Conservation (phyloP, 2,113 vertebrate genomes). For the Vidua macroura region DNA sequence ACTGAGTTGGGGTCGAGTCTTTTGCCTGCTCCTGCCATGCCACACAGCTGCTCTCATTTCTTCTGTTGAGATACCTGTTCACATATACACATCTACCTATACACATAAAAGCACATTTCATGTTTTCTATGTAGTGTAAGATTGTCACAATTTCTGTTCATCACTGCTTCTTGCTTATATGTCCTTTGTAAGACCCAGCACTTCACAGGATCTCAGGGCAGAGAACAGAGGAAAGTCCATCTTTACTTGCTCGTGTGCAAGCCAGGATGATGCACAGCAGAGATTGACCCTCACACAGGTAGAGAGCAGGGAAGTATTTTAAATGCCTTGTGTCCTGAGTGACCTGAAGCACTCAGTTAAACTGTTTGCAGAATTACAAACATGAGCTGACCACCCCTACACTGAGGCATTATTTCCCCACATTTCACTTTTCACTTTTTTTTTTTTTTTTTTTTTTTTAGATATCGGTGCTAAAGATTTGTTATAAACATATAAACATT, state of each 20-base stretch:
- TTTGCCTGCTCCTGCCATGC: neutral
- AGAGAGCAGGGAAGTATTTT: neutral
- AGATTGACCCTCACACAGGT: neutral
- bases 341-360: neutral
- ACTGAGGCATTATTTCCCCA: neutral
- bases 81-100: neutral
- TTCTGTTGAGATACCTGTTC: neutral
- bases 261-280: neutral
- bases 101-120: rapidly evolving
- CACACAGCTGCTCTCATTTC: neutral
- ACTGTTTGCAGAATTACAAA: neutral
- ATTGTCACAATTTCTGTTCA: neutral
- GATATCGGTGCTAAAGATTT: neutral
- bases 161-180: neutral
- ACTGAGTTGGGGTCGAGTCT: rapidly evolving
- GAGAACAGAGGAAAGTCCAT: neutral
- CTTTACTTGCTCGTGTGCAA: rapidly evolving
- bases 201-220: neutral
- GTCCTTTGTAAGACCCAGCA: neutral
- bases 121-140: neutral
- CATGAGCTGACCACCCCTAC: neutral
- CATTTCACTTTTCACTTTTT: neutral
- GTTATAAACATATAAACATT: neutral
- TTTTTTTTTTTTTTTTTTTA: neutral
- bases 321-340: neutral